Base-by-base conservation (phyloP, 2,888 invertebrate genomes). In the Plebejus melissa region DNA sequence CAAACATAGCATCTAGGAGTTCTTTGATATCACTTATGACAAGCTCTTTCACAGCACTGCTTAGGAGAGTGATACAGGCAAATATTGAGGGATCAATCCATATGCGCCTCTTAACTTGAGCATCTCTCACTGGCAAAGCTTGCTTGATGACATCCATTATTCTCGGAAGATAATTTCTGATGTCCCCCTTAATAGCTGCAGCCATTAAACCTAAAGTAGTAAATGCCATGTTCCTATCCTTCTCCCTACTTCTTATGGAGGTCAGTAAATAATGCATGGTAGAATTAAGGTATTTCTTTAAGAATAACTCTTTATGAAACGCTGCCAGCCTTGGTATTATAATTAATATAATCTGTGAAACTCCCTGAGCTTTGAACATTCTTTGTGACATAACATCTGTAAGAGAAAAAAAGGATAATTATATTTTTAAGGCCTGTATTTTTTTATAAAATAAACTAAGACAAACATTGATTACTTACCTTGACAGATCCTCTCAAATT, bases 271-370 rank as follows among this genome's bases (percentile, higher is more conserved):
- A 97, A 79, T 94, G 94, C 90, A 99, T 96, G 0, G 97, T 96
- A 0, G 95, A 94, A 65, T 94, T 94, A 0, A 98, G 90, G 87
- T 98, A 96, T 80, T 96, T 95, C 76, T 94, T 94, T 0, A 96
- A 95, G 85, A 99, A 99, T 76, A 95, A 94, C 6, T 96, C 95
- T 77, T 96, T 96, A 86, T 98, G 96, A 83, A 99, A 98, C n/a
- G 99, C 98, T 6, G 98, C 99, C 75, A 99, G 90, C 79, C 99
- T 95, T 0, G 99, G 99, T 77, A 99, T 93, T 74, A 99, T 95
- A 60, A 96, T 96, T 76, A 99, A 94, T 16, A 99, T 89, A 0
- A 97, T 96, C 84, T 98, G 97, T 81, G 99, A 98, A 36, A 99
- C 97, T 85, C 97, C 96, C 5, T 95, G 93, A 74, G 96, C 97